Evolutionary conservation across 1,140 invertebrate species (phyloP).

Genomic region (Heliconius congener): DNA sequence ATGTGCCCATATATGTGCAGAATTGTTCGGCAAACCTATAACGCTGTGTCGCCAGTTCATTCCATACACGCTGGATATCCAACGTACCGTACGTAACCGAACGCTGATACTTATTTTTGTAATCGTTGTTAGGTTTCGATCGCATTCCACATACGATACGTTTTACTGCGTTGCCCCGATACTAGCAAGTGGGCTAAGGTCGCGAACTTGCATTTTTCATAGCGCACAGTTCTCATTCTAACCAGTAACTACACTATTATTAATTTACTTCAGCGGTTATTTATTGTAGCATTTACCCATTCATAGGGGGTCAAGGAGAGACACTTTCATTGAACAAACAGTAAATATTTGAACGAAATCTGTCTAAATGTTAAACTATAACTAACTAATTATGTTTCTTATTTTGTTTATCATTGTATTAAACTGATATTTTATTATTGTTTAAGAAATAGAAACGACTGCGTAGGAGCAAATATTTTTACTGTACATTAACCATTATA

Average conservation of each 20-base stretch:
- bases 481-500: too few species aligned
- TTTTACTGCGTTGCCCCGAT: conserved; percentile 10
- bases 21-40: neutral
- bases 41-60: neutral
- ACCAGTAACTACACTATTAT: conserved; percentile 40
- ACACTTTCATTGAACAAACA: neutral
- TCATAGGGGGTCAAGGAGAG: neutral
- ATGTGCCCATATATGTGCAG: too few species aligned
- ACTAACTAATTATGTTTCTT: neutral
- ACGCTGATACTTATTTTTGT: neutral
- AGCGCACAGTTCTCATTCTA: conserved; percentile 44
- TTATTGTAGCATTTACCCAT: neutral
- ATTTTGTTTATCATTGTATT: neutral
- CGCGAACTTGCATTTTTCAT: conserved; percentile 65
- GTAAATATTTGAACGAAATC: neutral
- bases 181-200: conserved; percentile 65
- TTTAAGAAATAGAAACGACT: too few species aligned
- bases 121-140: neutral
- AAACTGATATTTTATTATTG: too few species aligned
- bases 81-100: neutral
- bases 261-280: neutral
- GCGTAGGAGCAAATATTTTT: too few species aligned
- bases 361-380: neutral
- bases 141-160: neutral
- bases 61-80: neutral